A percentile compares a stretch with the other conserved stretches of the same genome.
Evolutionary conservation across 2,888 invertebrate species (phyloP).

Genomic region (Andrena flavipes): DNA sequence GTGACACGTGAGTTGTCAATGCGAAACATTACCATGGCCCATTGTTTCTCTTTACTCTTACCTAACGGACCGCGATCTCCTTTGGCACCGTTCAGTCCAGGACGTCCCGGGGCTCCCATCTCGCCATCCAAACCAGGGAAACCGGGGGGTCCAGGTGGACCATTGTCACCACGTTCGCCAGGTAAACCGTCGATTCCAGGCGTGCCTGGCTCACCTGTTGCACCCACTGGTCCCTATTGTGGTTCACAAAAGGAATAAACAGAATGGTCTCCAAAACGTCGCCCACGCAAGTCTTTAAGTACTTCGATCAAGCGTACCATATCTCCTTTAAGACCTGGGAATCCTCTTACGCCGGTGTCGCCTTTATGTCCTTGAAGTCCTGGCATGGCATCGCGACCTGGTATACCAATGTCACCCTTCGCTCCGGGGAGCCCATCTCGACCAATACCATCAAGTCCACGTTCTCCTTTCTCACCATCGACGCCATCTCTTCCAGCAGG

Average conservation of each 20-base stretch:
- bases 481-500: constrained; percentile 89
- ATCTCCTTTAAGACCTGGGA: constrained; percentile 86
- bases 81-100: constrained; percentile 87
- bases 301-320: constrained; percentile 85
- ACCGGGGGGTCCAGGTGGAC: constrained; percentile 88
- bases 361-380: constrained; percentile 88
- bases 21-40: too few relatives aligned
- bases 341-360: constrained; percentile 88
- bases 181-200: constrained; percentile 88
- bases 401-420: constrained; percentile 84
- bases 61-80: constrained; percentile 86
- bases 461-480: constrained; percentile 89
- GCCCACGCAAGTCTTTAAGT: not conserved
- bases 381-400: constrained; percentile 87
- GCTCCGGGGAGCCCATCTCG: constrained; percentile 85
- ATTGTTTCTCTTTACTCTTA: constrained; percentile 49
- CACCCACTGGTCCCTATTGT: constrained; percentile 86
- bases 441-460: constrained; percentile 83
- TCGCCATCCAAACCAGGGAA: constrained; percentile 90
- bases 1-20: too few relatives aligned
- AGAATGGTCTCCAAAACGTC: not conserved
- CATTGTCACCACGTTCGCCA: constrained; percentile 88
- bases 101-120: constrained; percentile 87
- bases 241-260: not conserved
- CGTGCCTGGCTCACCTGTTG: constrained; percentile 86